phyloP scores from a whole-genome alignment of 2,888 invertebrate species.

The Clepsis dumicolana region DNA sequence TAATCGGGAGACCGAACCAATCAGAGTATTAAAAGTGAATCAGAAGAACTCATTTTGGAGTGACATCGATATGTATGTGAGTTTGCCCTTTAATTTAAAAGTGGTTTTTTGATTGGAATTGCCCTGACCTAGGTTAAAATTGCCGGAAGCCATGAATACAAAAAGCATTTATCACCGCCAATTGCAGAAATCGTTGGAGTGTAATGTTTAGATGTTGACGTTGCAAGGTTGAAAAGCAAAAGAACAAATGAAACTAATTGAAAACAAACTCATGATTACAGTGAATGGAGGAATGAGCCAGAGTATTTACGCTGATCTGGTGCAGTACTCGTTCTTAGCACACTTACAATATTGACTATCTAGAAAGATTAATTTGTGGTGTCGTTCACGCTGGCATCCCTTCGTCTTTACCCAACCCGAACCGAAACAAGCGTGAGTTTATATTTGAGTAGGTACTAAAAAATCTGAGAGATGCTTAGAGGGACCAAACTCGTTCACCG shows the following conservation, averaged over 20 bases:
- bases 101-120: background rate
- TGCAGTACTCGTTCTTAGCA: too few species aligned
- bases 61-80: background rate
- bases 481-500: background rate
- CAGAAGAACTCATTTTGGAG: background rate
- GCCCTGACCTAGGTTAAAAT: background rate
- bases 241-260: too few species aligned
- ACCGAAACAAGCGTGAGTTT: background rate
- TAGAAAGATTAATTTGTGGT: too few species aligned
- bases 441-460: background rate
- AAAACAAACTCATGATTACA: too few species aligned
- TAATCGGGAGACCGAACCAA: slow-evolving; percentile 11
- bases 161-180: background rate
- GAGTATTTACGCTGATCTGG: too few species aligned
- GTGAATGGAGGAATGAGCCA: too few species aligned
- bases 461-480: background rate
- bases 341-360: too few species aligned
- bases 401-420: background rate
- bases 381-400: too few species aligned
- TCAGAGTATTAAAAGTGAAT: background rate
- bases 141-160: background rate
- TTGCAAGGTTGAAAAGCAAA: too few species aligned
- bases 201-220: too few species aligned
- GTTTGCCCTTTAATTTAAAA: background rate
- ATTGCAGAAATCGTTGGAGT: too few species aligned